These are phyloP conservation scores for Leptobrachium ailaonicum DNA, from an alignment of 2,113 vertebrate genomes.

Conservation along the genomic window DNA sequence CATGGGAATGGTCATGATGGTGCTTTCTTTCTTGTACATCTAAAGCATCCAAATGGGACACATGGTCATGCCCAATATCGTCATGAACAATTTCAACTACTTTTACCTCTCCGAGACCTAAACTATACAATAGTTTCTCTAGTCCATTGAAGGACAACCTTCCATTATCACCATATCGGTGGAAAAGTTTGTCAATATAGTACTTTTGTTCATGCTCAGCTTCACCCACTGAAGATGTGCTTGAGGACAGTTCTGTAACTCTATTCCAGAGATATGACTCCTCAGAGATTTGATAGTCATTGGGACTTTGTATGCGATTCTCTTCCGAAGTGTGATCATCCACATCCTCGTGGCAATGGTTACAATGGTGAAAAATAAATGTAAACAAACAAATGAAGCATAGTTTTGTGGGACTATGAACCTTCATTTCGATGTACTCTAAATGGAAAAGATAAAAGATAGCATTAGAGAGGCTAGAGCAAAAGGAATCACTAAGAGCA, in stretches of 20 bases:
- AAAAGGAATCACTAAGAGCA: no score
- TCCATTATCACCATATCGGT: conserved; percentile 84
- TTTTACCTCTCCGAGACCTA: conserved; percentile 90
- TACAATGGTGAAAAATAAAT: conserved; percentile 89
- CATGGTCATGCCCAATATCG: conserved; percentile 89
- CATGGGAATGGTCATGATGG: conserved; percentile 68
- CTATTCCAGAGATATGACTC: conserved; percentile 69
- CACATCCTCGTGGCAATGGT: conserved; percentile 79
- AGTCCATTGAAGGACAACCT: conserved; percentile 87
- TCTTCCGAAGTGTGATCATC: conserved; percentile 64
- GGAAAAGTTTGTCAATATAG: conserved; percentile 92
- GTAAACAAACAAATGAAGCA: conserved; percentile 96
- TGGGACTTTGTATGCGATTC: conserved; percentile 65
- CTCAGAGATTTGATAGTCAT: conserved; percentile 80
- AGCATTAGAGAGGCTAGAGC: no score
- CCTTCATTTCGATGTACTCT: conserved; percentile 83
- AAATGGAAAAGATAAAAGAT: conserved; percentile 50
- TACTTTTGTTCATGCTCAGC: conserved; percentile 84
- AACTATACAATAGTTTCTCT: conserved; percentile 84
- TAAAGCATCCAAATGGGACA: conserved; percentile 86
- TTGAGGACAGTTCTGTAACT: conserved; percentile 56
- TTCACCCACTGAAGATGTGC: conserved; percentile 61
- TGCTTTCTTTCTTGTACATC: conserved; percentile 85
- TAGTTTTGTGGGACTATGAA: conserved; percentile 91
- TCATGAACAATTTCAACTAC: conserved; percentile 85